Base-by-base conservation (phyloP, 2,888 invertebrate species). In the Ceriagrion tenellum region DNA sequence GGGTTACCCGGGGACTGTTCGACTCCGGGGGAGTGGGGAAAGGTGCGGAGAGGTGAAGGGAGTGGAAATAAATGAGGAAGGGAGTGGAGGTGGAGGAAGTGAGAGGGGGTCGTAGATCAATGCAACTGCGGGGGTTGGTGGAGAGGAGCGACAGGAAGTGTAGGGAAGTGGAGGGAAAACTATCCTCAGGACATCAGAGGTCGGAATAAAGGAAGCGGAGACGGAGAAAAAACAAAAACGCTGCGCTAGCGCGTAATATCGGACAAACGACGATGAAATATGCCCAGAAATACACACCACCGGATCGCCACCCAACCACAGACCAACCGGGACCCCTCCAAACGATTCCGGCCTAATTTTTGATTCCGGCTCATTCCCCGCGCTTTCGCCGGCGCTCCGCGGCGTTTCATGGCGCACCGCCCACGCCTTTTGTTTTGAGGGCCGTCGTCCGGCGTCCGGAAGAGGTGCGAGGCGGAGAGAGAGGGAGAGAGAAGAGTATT, bases 61-160 rank as follows among this genome's bases (percentile, higher is more conserved):
- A 18, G 91, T 4, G 6, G 26, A 4, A 23, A 16, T 35, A n/a
- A 91, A 30, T 63, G 20, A 23, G 30, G 90, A 56, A 30, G 10
- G n/a, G 56, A 55, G 10, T n/a, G n/a, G 81, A 8, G 40, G 93
- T 63, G 69, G 10, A 40, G 47, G 26, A n/a, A n/a, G n/a, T n/a
- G 63, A 35, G 59, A 55, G 63, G 30, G 69, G 59, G 93, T 69
- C 40, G 35, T 47, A 69, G 93, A 93, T 93, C 93, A 69, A 93
- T 93, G 63, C 93, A 69, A 69, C 63, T 20, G 20, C 16, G 35
- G 91, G 35, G 81, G 16, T 8, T 10, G 23, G 10, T 2, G 26
- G 26, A 26, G 81, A n/a, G 18, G 81, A 35, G 81, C 30, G 16
- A 13, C 16, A 26, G n/a, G 69, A 69, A 26, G 69, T 23, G 69